Evolutionary conservation across 2,113 vertebrate species (phyloP), one percentile per base, ranked within the genome.

Genomic region (Sardina pilchardus): DNA sequence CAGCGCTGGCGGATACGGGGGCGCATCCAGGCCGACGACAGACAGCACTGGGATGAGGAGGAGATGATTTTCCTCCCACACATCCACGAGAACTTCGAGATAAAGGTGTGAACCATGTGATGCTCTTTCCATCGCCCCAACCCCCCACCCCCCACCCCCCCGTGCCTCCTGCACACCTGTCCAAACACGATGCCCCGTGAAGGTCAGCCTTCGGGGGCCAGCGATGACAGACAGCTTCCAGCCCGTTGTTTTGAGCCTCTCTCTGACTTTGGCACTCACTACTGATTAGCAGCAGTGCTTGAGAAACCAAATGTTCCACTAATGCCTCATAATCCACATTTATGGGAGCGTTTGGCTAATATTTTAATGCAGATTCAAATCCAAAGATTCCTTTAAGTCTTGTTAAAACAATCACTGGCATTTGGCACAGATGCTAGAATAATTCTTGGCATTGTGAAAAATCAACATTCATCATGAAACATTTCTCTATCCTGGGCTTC

Each of bases 1-100:
- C 98, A 98, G 84, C 95, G 97, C 36, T 99, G 98, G 98, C 96
- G 92, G 93, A 94, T 99, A 89, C 95, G 94, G 90, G 98, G 98
- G 83, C 95, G 93, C 88, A 99, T 99, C 1, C 95, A 98, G 89
- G 94, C 95, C 0, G 97, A 99, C 10, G 96, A 99, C 93, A 96
- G 96, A 81, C 98, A 99, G 88, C 94, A 93, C 0, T 99, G 98
- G 98, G 98, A 99, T 1, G 96, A 97, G 67, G 98, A 98, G 84
- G 96, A 98, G 84, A 97, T 95, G 92, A 87, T 96, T 86, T 99
- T 99, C 48, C 95, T 99, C 39, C 97, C 97, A 0, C 95, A 95
- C 1, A 96, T 99, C 80, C 96, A 96, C 0, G 97, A 97, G 88
- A 96, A 97, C 93, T 96, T 99, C 87, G 96, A 99, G 89, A 98